These are phyloP conservation scores for Macaria notata DNA, from an alignment of 2,888 invertebrate genomes.

Conservation along the genomic window DNA sequence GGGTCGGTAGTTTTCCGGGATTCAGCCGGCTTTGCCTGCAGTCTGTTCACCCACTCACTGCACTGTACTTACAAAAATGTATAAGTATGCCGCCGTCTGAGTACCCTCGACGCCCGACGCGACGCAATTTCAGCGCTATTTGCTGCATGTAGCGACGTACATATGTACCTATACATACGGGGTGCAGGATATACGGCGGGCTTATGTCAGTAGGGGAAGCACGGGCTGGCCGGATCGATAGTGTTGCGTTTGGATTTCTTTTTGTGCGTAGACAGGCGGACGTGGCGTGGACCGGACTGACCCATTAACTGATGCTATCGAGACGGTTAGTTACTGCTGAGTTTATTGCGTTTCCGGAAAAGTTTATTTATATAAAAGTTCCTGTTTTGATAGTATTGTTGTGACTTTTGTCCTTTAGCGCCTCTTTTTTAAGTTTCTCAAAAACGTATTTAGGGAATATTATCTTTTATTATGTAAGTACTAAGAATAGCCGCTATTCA, in stretches of 20 bases:
- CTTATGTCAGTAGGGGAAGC: constrained; percentile 59
- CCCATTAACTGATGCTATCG: constrained; percentile 34
- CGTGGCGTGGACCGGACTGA: constrained; percentile 33
- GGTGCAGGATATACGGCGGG: constrained; percentile 49
- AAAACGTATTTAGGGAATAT: not conserved
- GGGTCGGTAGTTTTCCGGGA: constrained; percentile 83
- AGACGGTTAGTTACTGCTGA: constrained; percentile 9
- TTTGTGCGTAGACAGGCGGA: constrained; percentile 27
- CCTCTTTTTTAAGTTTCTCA: not conserved
- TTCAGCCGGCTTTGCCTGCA: constrained; percentile 79
- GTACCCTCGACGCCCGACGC: constrained; percentile 72
- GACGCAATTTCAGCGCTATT: constrained; percentile 67
- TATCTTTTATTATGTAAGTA: not conserved
- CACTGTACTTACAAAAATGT: constrained; percentile 62
- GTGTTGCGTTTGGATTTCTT: constrained; percentile 34
- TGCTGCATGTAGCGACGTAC: constrained; percentile 41
- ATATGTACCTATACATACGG: constrained; percentile 29
- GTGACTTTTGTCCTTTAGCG: not conserved
- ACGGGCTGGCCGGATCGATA: constrained; percentile 47
- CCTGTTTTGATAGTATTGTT: constrained; percentile 6
- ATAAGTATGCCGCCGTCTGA: constrained; percentile 57
- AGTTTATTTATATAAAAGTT: not conserved
- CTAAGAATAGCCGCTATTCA: constrained; percentile 23
- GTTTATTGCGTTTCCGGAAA: constrained; percentile 10
- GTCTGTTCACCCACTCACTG: constrained; percentile 79